Evolutionary conservation across 1,140 invertebrate genomes (phyloP).

Genomic region (Drepana arcuata): DNA sequence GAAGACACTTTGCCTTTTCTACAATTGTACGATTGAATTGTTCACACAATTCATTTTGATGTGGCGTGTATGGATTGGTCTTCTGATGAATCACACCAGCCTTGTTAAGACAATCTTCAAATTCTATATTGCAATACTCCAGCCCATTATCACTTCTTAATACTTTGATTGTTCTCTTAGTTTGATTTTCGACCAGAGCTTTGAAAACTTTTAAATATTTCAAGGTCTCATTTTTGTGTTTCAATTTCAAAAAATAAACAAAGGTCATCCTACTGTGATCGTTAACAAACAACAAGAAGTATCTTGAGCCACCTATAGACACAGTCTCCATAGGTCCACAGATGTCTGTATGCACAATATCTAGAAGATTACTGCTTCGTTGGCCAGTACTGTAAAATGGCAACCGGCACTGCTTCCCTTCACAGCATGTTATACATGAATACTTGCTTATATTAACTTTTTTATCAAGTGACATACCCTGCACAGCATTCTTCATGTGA

Average conservation of each 20-base stretch:
- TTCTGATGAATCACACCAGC: constrained; percentile 6
- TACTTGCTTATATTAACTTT: neutral
- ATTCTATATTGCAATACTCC: neutral
- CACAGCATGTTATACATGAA: neutral
- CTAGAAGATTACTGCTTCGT: neutral
- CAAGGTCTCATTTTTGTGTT: neutral
- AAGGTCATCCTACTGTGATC: neutral
- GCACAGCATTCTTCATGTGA: neutral
- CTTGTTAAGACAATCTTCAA: neutral
- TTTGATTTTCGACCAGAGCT: neutral
- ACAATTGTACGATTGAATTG: constrained; percentile 6
- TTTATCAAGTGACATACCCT: neutral
- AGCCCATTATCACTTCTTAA: neutral
- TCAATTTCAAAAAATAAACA: neutral
- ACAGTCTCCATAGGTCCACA: neutral
- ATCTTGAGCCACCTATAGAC: neutral
- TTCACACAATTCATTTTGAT: constrained; percentile 15
- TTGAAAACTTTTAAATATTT: neutral
- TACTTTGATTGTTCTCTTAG: neutral
- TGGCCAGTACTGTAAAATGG: neutral
- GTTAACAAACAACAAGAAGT: neutral
- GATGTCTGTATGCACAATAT: neutral
- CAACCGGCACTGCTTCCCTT: neutral
- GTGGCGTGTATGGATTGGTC: constrained; percentile 10
- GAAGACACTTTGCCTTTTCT: constrained; percentile 7